These are phyloP conservation scores for Ophonus ardosiacus DNA, from an alignment of 2,888 invertebrate species.

Conservation along the genomic window DNA sequence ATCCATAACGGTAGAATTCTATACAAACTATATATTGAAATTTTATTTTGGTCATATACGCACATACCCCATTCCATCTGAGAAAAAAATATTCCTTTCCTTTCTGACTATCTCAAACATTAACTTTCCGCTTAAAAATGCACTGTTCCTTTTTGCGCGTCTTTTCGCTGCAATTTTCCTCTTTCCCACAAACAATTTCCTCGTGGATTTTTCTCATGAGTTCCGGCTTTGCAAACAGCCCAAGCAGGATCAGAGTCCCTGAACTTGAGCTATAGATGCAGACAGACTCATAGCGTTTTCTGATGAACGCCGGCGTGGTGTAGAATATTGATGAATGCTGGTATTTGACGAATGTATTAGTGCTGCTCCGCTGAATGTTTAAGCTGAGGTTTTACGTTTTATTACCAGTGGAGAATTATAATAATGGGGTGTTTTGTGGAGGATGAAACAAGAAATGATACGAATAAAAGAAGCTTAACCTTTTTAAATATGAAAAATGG, in stretches of 20 bases:
- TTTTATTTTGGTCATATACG: too few relatives aligned
- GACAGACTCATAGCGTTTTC: not conserved
- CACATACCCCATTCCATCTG: too few relatives aligned
- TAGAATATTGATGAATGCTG: constrained; percentile 39
- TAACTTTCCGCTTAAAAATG: not conserved
- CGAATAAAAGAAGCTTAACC: not conserved
- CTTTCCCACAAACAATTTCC: not conserved
- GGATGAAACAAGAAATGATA: not conserved
- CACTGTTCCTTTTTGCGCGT: not conserved
- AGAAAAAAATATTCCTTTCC: too few relatives aligned
- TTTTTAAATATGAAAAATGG: too few relatives aligned
- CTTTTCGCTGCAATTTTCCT: not conserved
- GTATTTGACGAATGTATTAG: constrained; percentile 16
- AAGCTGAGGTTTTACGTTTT: not conserved
- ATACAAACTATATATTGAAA: too few relatives aligned
- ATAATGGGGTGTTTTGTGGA: not conserved
- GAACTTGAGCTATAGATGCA: not conserved
- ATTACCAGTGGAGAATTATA: not conserved
- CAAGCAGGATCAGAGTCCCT: not conserved
- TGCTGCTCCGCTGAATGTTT: constrained; percentile 16
- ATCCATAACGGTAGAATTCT: too few relatives aligned
- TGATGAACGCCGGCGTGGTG: not conserved
- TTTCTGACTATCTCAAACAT: too few relatives aligned
- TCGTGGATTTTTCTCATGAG: not conserved
- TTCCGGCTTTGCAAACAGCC: constrained; percentile 7